These are phyloP conservation scores for Oncorhynchus kisutch DNA, from an alignment of 2,113 vertebrate genomes.

Conservation along the genomic window DNA sequence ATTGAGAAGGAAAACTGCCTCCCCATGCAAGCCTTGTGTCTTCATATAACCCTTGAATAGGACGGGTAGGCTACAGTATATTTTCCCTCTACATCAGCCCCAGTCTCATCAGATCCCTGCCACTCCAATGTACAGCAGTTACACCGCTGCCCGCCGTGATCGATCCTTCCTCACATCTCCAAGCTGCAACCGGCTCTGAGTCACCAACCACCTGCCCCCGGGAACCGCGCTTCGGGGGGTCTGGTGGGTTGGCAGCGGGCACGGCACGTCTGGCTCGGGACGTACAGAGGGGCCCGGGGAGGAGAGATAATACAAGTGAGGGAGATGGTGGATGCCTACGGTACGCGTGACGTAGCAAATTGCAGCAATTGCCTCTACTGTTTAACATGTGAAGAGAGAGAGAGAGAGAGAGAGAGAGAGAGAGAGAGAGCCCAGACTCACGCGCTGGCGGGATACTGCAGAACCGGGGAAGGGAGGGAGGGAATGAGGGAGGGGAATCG, in stretches of 20 bases:
- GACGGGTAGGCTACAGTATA: not conserved
- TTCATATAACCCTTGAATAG: not conserved
- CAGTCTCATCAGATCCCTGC: not conserved
- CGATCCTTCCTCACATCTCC: not conserved
- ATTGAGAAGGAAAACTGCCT: not conserved
- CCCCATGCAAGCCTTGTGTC: not conserved
- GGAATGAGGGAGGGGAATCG: slow-evolving; percentile 1
- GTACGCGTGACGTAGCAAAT: slow-evolving; percentile 62
- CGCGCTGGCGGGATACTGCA: slow-evolving; percentile 44
- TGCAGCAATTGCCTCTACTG: slow-evolving; percentile 59
- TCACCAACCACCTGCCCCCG: not conserved
- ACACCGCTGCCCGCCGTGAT: not conserved
- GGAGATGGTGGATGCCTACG: slow-evolving; percentile 13
- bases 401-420: slow-evolving; percentile 56
- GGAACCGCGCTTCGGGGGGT: not conserved
- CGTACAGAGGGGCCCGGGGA: not conserved
- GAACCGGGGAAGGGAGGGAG: slow-evolving; percentile 52
- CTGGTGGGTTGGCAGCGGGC: not conserved
- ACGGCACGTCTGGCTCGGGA: slow-evolving; percentile 17
- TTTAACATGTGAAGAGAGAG: slow-evolving; percentile 48
- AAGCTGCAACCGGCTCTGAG: not conserved
- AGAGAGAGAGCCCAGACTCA: slow-evolving; percentile 52
- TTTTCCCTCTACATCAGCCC: not conserved
- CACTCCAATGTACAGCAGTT: slow-evolving; percentile 5
- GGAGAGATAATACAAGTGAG: not conserved